Evolutionary conservation across 2,113 vertebrate genomes (phyloP).

Genomic region (Apteryx mantelli): DNA sequence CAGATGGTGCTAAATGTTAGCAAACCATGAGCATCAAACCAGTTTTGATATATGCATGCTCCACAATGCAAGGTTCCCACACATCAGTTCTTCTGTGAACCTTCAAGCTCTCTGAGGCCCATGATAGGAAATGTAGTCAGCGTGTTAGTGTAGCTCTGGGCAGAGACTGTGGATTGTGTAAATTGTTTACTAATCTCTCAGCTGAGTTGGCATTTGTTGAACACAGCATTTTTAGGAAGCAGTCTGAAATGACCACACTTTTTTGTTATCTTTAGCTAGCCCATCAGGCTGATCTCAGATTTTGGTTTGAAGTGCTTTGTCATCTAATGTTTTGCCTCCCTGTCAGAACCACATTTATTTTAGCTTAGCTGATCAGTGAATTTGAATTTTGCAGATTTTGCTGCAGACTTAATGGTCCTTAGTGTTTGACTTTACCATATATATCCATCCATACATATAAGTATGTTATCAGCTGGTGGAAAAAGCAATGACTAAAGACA

Average conservation of each 20-base stretch:
- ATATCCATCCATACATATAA: neutral
- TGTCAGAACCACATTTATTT: neutral
- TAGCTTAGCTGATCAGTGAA: neutral
- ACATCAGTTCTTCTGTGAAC: neutral
- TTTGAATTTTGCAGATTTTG: rapidly evolving
- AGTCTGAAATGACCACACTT: conserved; percentile 1
- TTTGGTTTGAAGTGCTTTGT: conserved; percentile 12
- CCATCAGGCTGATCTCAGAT: conserved; percentile 2
- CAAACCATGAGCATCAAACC: neutral
- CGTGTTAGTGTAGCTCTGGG: neutral
- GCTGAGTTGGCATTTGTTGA: neutral
- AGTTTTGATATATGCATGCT: rapidly evolving
- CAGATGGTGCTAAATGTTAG: neutral
- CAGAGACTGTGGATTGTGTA: conserved; percentile 24
- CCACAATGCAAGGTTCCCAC: neutral
- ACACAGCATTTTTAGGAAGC: conserved; percentile 33
- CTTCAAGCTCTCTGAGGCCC: neutral
- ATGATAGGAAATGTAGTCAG: neutral
- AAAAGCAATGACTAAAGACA: neutral
- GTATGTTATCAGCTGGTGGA: neutral
- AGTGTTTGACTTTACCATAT: neutral
- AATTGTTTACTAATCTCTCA: conserved; percentile 42
- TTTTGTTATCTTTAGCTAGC: conserved; percentile 5
- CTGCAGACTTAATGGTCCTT: neutral
- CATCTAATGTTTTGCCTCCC: neutral